Evolutionary conservation across 23 tunicate species (phyloP).

Genomic region (Halocynthia roretzi): DNA sequence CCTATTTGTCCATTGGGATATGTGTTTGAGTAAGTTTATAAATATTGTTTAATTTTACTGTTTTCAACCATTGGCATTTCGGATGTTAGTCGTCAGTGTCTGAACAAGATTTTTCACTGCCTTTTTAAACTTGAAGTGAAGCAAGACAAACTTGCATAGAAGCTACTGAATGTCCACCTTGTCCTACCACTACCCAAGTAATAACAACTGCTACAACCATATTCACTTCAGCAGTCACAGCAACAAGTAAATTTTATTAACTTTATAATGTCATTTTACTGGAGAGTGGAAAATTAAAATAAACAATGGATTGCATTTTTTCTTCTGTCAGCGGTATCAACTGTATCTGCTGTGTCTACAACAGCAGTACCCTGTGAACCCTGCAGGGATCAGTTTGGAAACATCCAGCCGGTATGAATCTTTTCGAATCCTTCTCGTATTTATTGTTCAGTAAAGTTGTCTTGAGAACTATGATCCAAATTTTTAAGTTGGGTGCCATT

Average conservation of each 20-base stretch:
- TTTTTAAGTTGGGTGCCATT: neutral
- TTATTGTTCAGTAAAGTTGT: neutral
- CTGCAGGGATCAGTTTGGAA: neutral
- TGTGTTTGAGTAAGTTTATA: slow-evolving; percentile 29
- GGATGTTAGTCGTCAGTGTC: neutral
- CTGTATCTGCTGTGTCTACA: neutral
- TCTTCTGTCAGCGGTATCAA: neutral
- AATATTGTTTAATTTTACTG: neutral
- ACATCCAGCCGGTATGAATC: neutral
- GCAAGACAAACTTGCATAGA: slow-evolving; percentile 40
- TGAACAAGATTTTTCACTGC: neutral
- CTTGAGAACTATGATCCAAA: neutral
- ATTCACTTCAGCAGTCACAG: slow-evolving; percentile 10
- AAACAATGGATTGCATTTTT: neutral
- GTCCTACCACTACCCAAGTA: slow-evolving; percentile 40
- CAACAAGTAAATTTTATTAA: slow-evolving; percentile 20
- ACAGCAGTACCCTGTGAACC: neutral
- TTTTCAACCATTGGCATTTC: neutral
- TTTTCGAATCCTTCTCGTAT: neutral
- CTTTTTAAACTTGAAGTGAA: slow-evolving; percentile 15
- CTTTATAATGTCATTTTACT: neutral
- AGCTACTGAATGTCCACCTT: slow-evolving; percentile 26
- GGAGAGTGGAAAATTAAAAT: neutral
- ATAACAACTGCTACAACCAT: slow-evolving; percentile 28
- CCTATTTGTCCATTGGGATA: slow-evolving; percentile 33